Evolutionary conservation across 1,140 invertebrate genomes (phyloP).

Genomic region (Anastatus disparis): DNA sequence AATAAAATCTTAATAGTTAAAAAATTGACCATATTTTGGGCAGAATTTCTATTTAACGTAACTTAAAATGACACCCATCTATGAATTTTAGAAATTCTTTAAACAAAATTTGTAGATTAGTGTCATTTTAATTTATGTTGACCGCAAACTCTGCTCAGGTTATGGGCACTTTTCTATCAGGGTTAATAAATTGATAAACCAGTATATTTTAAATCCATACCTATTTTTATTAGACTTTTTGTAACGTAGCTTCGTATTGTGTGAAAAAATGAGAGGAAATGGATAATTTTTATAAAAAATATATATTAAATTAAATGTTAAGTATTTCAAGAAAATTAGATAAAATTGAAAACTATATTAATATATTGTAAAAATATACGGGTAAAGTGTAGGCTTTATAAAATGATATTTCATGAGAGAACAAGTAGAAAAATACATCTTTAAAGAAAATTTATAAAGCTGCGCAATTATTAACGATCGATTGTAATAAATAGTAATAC

Average conservation of each 20-base stretch:
- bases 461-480: slow-evolving; percentile 2
- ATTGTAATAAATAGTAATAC: background rate
- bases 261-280: background rate
- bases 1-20: too few species aligned
- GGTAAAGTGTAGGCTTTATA: background rate
- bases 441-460: slow-evolving; percentile 22
- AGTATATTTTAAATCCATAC: too few species aligned
- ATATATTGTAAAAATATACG: background rate
- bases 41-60: too few species aligned
- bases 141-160: too few species aligned
- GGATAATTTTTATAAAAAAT: slow-evolving; percentile 6
- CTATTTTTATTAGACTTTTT: slow-evolving; percentile 16
- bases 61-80: too few species aligned
- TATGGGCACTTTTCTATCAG: too few species aligned
- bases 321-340: slow-evolving; percentile 1
- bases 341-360: slow-evolving; percentile 10
- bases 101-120: too few species aligned
- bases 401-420: background rate
- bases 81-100: too few species aligned
- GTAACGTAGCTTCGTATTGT: background rate
- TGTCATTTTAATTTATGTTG: too few species aligned
- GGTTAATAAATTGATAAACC: too few species aligned
- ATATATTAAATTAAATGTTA: background rate
- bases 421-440: slow-evolving; percentile 15
- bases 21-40: too few species aligned